These are phyloP conservation scores for Andrena marginata DNA, from an alignment of 2,888 invertebrate species.

Conservation along the genomic window DNA sequence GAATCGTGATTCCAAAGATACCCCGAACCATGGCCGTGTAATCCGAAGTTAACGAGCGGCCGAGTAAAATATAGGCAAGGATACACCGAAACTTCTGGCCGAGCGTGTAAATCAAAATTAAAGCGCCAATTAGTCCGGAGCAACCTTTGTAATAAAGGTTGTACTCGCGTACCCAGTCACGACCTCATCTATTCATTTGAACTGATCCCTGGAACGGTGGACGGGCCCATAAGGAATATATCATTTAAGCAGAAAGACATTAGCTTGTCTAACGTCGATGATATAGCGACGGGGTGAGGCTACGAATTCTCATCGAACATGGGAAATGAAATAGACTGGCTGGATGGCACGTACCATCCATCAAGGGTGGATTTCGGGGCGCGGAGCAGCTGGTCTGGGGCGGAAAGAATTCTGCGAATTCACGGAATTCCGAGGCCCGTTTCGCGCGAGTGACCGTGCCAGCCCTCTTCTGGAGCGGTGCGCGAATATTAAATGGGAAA, in stretches of 20 bases:
- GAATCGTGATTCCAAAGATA: too few species aligned
- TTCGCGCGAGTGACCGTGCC: slow-evolving; percentile 28
- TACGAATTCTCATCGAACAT: slow-evolving; percentile 41
- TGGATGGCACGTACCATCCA: slow-evolving; percentile 28
- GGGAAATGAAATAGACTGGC: slow-evolving; percentile 38
- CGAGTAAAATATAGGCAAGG: too few species aligned
- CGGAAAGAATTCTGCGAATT: slow-evolving; percentile 42
- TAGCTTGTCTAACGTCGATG: slow-evolving; percentile 35
- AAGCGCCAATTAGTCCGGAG: slow-evolving; percentile 18
- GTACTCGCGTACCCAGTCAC: neutral
- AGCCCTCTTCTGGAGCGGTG: slow-evolving; percentile 4
- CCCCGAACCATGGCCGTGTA: too few species aligned
- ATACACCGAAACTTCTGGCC: neutral
- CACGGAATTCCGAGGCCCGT: slow-evolving; percentile 33
- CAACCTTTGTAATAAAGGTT: neutral
- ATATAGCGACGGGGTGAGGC: slow-evolving; percentile 6
- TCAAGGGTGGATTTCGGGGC: slow-evolving; percentile 31
- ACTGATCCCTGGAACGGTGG: neutral
- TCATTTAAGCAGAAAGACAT: slow-evolving; percentile 43
- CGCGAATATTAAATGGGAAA: slow-evolving; percentile 53
- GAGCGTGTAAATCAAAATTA: slow-evolving; percentile 25
- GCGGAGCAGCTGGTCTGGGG: neutral
- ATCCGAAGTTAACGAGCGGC: too few species aligned
- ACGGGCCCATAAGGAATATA: slow-evolving; percentile 26
- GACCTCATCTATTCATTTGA: slow-evolving; percentile 13